Evolutionary conservation across 1,140 invertebrate genomes (phyloP), one percentile per base, ranked within the genome.

Genomic region (Aphelenchoides avenae): DNA sequence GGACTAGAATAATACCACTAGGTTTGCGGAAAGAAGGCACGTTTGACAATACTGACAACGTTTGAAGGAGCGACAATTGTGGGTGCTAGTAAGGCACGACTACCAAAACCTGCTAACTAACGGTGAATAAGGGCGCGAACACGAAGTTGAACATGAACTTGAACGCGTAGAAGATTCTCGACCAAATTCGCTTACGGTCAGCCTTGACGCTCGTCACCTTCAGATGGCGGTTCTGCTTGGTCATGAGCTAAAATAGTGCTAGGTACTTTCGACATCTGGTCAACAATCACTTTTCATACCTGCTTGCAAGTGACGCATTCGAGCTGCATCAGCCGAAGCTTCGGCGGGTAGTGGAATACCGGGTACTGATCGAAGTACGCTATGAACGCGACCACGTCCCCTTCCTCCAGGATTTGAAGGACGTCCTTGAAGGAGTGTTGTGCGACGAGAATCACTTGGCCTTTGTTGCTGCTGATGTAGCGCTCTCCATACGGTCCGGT

Each of bases 81-180:
- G n/a, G n/a, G n/a, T n/a, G n/a, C n/a, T n/a, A n/a, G n/a, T n/a
- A n/a, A n/a, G n/a, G n/a, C n/a, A n/a, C n/a, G n/a, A 47, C 9
- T 47, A 47, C 18, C 20, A 52, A 24, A 5, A 1, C 18, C 26
- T 49, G 22, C n/a, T 57, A 58, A 13, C 30, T 27, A 26, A 66
- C 51, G 20, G 40, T 29, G 11, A 58, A 43, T 24, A 66, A 27
- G 3, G 70, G 70, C 7, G 70, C 66, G 37, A 72, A 72, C 6
- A 72, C 33, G 49, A 72, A 72, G 42, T 72, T 72, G 44, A 72
- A 72, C 43, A 74, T 42, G 26, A 75, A 70, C 36, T 62, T 63
- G 46, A 74, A 74, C 18, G 71, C 65, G 31, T 61, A 70, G 37
- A 67, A 66, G 9, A 72, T 44, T 27, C 69, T 58, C 13, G 54